Evolutionary conservation across 2,113 vertebrate species (phyloP).

Genomic region (Columba livia): DNA sequence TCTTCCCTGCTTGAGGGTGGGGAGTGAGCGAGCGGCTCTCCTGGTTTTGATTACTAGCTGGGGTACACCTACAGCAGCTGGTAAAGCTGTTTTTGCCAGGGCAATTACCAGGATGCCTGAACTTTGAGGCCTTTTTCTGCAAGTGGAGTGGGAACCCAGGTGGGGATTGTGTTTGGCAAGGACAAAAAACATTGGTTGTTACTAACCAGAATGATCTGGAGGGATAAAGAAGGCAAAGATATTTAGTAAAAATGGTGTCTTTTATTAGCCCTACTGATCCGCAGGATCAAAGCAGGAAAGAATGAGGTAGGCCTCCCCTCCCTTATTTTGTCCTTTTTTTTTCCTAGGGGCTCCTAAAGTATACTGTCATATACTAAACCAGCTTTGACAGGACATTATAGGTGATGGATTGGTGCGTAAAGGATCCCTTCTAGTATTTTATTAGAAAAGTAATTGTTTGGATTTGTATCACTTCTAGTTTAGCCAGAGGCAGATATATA

Average conservation of each 20-base stretch:
- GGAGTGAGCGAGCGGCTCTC: no score
- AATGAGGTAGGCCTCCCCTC: not conserved
- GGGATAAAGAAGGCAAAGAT: not conserved
- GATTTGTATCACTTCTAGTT: constrained; percentile 9
- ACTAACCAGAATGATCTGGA: not conserved
- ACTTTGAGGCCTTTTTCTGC: not conserved
- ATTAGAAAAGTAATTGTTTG: constrained; percentile 33
- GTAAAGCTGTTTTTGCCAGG: not conserved
- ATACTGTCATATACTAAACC: not conserved
- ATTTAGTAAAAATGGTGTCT: not conserved
- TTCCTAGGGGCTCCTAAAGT: not conserved
- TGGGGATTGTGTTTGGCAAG: not conserved
- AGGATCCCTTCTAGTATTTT: not conserved
- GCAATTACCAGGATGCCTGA: not conserved
- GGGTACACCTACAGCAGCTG: no score
- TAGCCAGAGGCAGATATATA: not conserved
- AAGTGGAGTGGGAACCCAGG: rapidly evolving
- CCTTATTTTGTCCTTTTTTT: not conserved
- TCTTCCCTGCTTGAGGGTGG: no score
- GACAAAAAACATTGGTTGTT: not conserved
- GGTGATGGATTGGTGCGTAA: not conserved
- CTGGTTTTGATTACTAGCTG: no score
- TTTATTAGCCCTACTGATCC: not conserved
- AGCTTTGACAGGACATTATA: not conserved
- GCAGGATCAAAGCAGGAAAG: not conserved